Evolutionary conservation across 2,797 vertebrate species (phyloP).

Genomic region (Huso huso): DNA sequence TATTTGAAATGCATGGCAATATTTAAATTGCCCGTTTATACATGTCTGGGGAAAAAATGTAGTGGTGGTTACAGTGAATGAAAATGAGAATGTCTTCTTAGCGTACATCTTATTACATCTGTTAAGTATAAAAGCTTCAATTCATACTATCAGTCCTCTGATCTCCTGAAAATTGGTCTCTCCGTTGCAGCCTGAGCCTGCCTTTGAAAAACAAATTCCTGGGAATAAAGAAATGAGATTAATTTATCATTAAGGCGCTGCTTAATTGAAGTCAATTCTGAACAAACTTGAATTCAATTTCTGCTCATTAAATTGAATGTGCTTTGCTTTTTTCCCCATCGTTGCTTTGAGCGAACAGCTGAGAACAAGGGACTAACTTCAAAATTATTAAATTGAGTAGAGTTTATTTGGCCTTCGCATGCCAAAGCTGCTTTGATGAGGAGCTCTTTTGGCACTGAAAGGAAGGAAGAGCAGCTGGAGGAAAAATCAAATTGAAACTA

Average conservation of each 20-base stretch:
- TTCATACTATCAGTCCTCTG: constrained; percentile 78
- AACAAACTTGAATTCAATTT: constrained; percentile 98
- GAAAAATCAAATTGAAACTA: constrained; percentile 86
- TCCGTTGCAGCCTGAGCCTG: constrained; percentile 82
- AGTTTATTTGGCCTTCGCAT: constrained; percentile 89
- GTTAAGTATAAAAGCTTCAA: constrained; percentile 86
- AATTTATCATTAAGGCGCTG: constrained; percentile 97
- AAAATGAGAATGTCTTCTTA: constrained; percentile 77
- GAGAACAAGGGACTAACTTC: constrained; percentile 87
- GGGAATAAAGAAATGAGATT: constrained; percentile 95
- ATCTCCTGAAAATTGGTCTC: too few species aligned
- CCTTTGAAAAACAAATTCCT: constrained; percentile 93
- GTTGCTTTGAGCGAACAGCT: constrained; percentile 78
- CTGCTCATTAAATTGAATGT: constrained; percentile 84
- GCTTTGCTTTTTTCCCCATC: constrained; percentile 72
- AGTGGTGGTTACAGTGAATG: constrained; percentile 70
- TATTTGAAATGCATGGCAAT: constrained; percentile 71
- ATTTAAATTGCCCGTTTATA: constrained; percentile 79
- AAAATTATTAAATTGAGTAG: constrained; percentile 93
- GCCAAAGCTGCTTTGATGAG: constrained; percentile 77
- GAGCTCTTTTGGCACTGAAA: constrained; percentile 79
- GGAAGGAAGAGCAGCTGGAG: constrained; percentile 84
- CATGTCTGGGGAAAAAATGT: constrained; percentile 57
- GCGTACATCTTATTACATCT: constrained; percentile 72
- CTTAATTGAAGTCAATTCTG: constrained; percentile 98